A percentile compares a stretch with the other conserved stretches of the same genome.
Evolutionary conservation across 2,113 vertebrate species (phyloP).

Genomic region (Osmerus mordax): DNA sequence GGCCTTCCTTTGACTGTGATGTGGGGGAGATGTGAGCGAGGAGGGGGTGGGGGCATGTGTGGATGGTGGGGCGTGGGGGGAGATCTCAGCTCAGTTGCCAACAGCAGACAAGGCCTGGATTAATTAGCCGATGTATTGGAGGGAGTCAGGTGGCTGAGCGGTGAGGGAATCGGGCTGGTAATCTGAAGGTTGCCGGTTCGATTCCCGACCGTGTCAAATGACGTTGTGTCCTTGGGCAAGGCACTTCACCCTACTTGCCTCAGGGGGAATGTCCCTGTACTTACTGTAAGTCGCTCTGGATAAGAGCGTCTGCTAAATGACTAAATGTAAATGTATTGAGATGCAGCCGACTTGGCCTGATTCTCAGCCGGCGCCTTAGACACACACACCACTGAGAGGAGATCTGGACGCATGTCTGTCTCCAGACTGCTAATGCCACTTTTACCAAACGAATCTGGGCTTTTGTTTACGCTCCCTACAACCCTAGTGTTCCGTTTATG

Average conservation of each 20-base stretch:
- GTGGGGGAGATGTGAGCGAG: no score
- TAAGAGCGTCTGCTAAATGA: no score
- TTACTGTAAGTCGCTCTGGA: no score
- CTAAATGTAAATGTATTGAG: slow-evolving; percentile 39
- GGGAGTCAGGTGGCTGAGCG: no score
- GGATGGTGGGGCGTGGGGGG: slow-evolving; percentile 5
- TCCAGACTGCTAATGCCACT: not conserved
- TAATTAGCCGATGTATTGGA: slow-evolving; percentile 47
- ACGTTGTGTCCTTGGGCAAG: no score
- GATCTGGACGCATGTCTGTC: not conserved
- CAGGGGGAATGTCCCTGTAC: no score
- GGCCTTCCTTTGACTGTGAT: not conserved
- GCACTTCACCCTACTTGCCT: no score
- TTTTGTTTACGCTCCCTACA: not conserved
- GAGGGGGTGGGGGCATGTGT: slow-evolving; percentile 13
- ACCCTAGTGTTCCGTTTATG: no score
- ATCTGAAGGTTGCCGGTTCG: no score
- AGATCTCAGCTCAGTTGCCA: slow-evolving; percentile 32
- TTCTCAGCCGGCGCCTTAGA: no score
- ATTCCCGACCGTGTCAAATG: no score
- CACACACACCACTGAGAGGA: not conserved
- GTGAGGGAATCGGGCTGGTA: no score
- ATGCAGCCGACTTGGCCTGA: slow-evolving; percentile 25
- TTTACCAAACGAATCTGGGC: not conserved
- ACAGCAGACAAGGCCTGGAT: slow-evolving; percentile 30